phyloP scores from a whole-genome alignment of 2,797 vertebrate species.

The Phataginus tricuspis region DNA sequence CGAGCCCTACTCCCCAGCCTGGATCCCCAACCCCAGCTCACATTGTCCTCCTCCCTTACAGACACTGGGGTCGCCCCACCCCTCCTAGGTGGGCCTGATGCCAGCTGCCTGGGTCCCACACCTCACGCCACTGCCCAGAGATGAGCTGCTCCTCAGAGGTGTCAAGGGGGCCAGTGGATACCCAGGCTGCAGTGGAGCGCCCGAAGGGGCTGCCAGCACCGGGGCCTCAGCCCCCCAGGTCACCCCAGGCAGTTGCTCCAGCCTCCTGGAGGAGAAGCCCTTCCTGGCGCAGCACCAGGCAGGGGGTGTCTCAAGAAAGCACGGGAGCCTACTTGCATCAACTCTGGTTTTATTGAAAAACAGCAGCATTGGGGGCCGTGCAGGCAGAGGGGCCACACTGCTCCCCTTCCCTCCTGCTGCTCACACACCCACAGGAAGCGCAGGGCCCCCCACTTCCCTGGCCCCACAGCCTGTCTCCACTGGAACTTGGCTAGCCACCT shows the following conservation, averaged over 20 bases:
- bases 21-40: too few relatives aligned
- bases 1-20: not conserved
- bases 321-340: conserved; percentile 42
- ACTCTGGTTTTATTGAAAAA: conserved; percentile 77
- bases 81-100: not conserved
- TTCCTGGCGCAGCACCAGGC: fast-evolving
- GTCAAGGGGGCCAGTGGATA: too few relatives aligned
- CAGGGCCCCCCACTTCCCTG: not conserved
- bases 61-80: not conserved
- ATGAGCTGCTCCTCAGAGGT: not conserved
- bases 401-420: not conserved
- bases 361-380: conserved; percentile 61
- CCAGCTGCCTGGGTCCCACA: not conserved
- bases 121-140: not conserved
- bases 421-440: not conserved
- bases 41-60: too few relatives aligned
- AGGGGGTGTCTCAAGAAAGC: not conserved
- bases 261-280: not conserved
- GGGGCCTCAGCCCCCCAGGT: not conserved
- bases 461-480: not conserved
- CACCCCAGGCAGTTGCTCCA: not conserved
- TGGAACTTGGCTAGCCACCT: not conserved
- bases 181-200: not conserved
- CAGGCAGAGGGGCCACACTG: not conserved
- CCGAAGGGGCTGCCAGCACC: not conserved